Evolutionary conservation across 2,888 invertebrate genomes (phyloP).

Genomic region (Dascillus cervinus): DNA sequence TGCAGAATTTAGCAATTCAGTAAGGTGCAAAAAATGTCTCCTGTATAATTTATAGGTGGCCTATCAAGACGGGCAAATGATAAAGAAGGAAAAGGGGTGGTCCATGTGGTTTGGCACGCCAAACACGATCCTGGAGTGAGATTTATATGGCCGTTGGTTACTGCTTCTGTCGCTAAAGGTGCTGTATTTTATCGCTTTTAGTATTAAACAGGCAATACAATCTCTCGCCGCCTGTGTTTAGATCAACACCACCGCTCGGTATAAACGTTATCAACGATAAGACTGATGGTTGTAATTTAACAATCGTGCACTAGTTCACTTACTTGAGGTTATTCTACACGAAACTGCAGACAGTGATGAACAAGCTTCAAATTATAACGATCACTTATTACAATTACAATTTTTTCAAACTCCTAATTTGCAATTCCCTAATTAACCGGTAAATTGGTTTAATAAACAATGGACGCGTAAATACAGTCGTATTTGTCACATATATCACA

Average conservation of each 20-base stretch:
- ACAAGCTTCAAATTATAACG: conserved; percentile 1
- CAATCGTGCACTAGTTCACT: conserved; percentile 14
- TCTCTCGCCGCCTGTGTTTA: conserved; percentile 27
- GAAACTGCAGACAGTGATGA: conserved; percentile 13
- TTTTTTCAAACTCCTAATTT: no score
- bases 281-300: conserved; percentile 20
- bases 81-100: conserved; percentile 30
- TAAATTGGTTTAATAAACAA: no score
- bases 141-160: conserved; percentile 37
- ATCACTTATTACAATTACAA: no score
- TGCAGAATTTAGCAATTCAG: conserved; percentile 23
- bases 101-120: conserved; percentile 34
- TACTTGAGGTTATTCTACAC: conserved; percentile 13
- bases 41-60: conserved; percentile 36
- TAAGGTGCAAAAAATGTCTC: conserved; percentile 29
- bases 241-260: conserved; percentile 17
- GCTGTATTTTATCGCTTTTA: conserved; percentile 34
- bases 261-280: conserved; percentile 19
- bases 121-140: conserved; percentile 35
- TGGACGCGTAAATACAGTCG: conserved; percentile 7
- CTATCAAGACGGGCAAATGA: conserved; percentile 38
- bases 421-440: no score
- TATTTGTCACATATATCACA: conserved; percentile 10
- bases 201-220: conserved; percentile 36
- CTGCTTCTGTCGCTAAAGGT: conserved; percentile 34